Evolutionary conservation across 2,113 vertebrate species (phyloP), one percentile per base, ranked within the genome.

Genomic region (Entomyzon cyanotis): DNA sequence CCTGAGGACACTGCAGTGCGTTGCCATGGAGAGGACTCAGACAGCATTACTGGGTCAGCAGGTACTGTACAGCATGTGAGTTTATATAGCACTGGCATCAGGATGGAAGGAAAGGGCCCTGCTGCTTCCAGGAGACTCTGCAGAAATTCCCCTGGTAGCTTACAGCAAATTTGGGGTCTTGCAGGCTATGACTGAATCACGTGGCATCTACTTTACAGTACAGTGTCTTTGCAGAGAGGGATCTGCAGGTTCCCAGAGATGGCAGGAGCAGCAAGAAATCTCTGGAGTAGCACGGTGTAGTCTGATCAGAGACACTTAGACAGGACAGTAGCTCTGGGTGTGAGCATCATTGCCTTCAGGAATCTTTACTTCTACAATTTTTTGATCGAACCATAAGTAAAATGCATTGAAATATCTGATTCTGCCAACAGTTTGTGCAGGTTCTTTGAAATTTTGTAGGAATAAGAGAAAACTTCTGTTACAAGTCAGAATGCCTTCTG

Each of bases 21-120:
- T 97, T 97, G 97, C 95, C 97, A 97, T 89, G 94, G 95, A 96
- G 94, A 97, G 89, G 89, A 78, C 83, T 96, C 75, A 89, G 94
- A 30, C 42, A 39, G 85, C 30, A 37, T 44, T 87, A 69, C 71
- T 81, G 79, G 69, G 62, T 84, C 94, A 52, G 59, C 33, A 15
- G 50, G 17, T 89, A 81, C 90, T 30, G 19, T 56, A 64, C 83
- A 89, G 88, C 65, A 30, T 0, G 12, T 0, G 0, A 68, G 16
- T 19, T 91, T 58, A 27, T 28, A 55, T 3, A 81, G 46, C 9
- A 6, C 15, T 16, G 31, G 37, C 5, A 8, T 37, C 49, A 33
- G 35, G 58, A 19, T 0, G 4, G 60, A 39, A 2, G 19, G 62
- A 71, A 94, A 87, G 22, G 35, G 20, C 24, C 42, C 65, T 52